A percentile compares a stretch with the other conserved stretches of the same genome.
These are phyloP conservation scores for Antitype chi DNA, from an alignment of 2,888 invertebrate genomes.

Conservation along the genomic window DNA sequence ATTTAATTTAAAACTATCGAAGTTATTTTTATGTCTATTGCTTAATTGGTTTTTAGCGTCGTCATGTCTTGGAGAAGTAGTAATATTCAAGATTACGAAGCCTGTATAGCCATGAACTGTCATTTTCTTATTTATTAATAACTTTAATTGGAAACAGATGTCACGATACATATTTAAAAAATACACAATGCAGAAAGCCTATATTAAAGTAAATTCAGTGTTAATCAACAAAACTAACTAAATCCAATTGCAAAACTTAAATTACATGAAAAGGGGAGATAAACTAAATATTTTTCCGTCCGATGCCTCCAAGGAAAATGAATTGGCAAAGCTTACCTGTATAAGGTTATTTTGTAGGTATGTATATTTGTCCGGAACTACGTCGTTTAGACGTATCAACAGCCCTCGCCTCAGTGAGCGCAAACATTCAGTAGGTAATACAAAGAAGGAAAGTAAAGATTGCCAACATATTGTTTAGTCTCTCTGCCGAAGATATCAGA, in stretches of 20 bases:
- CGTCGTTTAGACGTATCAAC: conserved; percentile 58
- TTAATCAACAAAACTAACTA: conserved; percentile 22
- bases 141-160: not conserved
- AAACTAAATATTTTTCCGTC: conserved; percentile 46
- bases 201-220: not conserved
- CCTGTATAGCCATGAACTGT: conserved; percentile 10
- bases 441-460: conserved; percentile 49
- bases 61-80: conserved; percentile 22
- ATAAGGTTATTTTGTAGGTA: conserved; percentile 58
- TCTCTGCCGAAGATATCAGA: conserved; percentile 48
- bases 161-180: not conserved
- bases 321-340: conserved; percentile 54
- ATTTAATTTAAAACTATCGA: conserved; percentile 43
- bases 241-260: conserved; percentile 30
- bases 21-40: conserved; percentile 6
- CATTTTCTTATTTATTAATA: conserved; percentile 31
- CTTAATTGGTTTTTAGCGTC: not conserved
- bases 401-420: conserved; percentile 57
- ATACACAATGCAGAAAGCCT: not conserved
- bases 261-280: conserved; percentile 43
- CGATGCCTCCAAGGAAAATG: conserved; percentile 50
- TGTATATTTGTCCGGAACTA: conserved; percentile 57
- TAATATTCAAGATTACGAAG: conserved; percentile 12
- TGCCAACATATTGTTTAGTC: conserved; percentile 52
- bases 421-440: conserved; percentile 58